Evolutionary conservation across 2,888 invertebrate species (phyloP), one percentile per base, ranked within the genome.

Genomic region (Thymelicus sylvestris): DNA sequence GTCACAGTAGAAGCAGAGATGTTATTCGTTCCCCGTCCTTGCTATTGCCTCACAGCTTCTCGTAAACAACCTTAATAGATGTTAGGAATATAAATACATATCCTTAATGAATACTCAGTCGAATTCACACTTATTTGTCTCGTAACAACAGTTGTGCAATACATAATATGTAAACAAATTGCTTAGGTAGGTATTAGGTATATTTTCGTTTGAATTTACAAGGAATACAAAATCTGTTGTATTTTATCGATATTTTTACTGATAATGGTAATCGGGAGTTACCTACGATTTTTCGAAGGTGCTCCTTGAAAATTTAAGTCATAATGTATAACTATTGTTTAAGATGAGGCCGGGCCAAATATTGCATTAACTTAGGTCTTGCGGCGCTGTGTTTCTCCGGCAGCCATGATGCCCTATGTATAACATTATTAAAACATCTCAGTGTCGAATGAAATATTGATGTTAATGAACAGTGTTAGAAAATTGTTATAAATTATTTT

Each of bases 401-500:
- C 89, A 86, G 88, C 81, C 84, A 80, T 80, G 84, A 86, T 89
- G 89, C 86, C 87, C 83, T 86, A 79, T 91, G 89, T 90, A 87
- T 83, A 85, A 83, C 87, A 81, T 86, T 85, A 79, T 86, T 88
- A 85, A 77, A 91, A 88, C 92, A 92, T 91, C 92, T 92, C 91
- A 90, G 91, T 92, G 93, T 89, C 87, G 92, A 91, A 89, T 92
- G 91, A 86, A 87, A 86, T 88, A 90, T 91, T 89, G 88, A 92
- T 93, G 92, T 92, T 92, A 88, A 92, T 91, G 91, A 89, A 91
- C 93, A 93, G 93, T 93, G 93, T 93, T 93, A 93, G 93, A 93
- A 94, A 94, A 93, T 94, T 93, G 94, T 94, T 94, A 94, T 94
- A 94, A 94, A 94, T 94, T 94, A 94, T 94, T 94, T 94, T 94